Evolutionary conservation across 1,140 invertebrate species (phyloP), one percentile per base, ranked within the genome.

Genomic region (Zaprionus nigranus): DNA sequence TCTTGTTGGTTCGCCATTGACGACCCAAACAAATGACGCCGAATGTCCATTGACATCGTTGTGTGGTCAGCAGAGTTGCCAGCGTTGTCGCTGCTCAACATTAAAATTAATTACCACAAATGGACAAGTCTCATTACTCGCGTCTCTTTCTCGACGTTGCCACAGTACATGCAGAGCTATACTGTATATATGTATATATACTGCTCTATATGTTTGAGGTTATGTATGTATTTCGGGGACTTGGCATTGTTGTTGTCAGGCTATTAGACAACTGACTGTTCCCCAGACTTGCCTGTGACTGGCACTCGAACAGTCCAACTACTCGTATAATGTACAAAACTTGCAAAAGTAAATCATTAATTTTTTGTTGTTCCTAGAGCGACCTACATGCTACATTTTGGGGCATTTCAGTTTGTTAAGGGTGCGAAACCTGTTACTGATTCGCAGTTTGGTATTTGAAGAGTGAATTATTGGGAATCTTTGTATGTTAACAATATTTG

Each of bases 91-190:
- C 51, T 65, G 73, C 43, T 70, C 72, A 79, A 64, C 85, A 88
- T 88, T 88, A 82, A 90, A 90, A 90, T 90, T 82, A 90, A 90
- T 90, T 90, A 90, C 85, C 73, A 82, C 79, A 84, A 90, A 88
- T 84, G 85, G 81, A 82, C 79, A 82, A 75, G 78, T 76, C 75
- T 88, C 76, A 79, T 90, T 82, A 88, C 61, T 61, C 53, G 53
- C 53, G 43, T 69, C 81, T 76, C 66, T 61, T 77, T 85, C 60
- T 40, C 54, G 36, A n/a, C 53, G 28, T 51, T 24, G 54, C 28
- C 59, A 40, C 58, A 38, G 26, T 49, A 63, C 60, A 75, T 62
- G 34, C 30, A 65, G 22, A 40, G 51, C 61, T 46, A 74, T 46
- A 36, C 22, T 20, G 9, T 30, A 43, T 65, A 34, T 24, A 56